These are phyloP conservation scores for Orchesella flavescens DNA, from an alignment of 2,888 invertebrate genomes.

Conservation along the genomic window DNA sequence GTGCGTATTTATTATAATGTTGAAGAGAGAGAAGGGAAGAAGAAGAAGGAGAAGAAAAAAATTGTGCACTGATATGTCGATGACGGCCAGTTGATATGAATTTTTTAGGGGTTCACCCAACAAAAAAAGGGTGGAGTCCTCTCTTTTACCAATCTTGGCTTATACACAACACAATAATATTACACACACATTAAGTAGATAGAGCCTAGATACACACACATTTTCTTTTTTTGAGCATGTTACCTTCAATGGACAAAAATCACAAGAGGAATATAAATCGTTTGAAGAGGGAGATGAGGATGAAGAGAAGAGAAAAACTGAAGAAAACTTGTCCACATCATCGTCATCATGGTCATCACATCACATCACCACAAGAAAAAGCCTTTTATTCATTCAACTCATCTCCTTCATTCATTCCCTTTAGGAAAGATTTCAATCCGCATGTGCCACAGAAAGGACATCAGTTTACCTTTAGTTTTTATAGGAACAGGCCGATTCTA, in stretches of 20 bases:
- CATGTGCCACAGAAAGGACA: too few species aligned
- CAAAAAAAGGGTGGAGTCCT: conserved; percentile 61
- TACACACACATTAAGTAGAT: too few species aligned
- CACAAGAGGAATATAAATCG: conserved; percentile 40
- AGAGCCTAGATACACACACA: too few species aligned
- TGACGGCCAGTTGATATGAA: conserved; percentile 39
- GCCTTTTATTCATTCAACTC: not conserved
- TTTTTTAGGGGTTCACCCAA: conserved; percentile 58
- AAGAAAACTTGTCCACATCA: conserved; percentile 22
- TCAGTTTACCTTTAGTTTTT: too few species aligned
- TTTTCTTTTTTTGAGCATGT: conserved; percentile 38
- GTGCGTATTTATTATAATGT: not conserved
- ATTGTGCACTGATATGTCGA: conserved; percentile 19
- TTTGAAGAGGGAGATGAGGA: not conserved
- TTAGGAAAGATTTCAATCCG: too few species aligned
- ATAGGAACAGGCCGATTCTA: too few species aligned
- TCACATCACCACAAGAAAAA: not conserved
- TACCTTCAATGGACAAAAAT: conserved; percentile 69
- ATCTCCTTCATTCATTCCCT: not conserved
- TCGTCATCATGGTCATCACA: not conserved
- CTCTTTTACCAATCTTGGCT: conserved; percentile 67
- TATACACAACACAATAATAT: conserved; percentile 30
- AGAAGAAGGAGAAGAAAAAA: not conserved
- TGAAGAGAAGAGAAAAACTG: not conserved
- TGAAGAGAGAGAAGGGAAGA: not conserved